These are phyloP conservation scores for Tetrapedia diversipes DNA, from an alignment of 2,888 invertebrate species.

Conservation along the genomic window DNA sequence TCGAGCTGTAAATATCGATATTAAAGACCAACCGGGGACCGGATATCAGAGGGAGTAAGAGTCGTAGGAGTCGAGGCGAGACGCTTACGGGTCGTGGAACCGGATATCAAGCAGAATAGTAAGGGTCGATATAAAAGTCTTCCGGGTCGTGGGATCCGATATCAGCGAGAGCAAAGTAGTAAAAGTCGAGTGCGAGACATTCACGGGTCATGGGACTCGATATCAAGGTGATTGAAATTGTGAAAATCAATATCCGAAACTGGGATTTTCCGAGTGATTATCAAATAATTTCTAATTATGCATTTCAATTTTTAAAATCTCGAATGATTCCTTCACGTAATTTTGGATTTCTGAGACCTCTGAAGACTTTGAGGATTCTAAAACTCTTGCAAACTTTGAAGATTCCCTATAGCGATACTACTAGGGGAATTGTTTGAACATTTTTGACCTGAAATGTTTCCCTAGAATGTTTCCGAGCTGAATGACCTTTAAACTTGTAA, in stretches of 20 bases:
- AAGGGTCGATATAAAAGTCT: neutral
- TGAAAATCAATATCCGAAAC: neutral
- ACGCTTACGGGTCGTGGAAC: neutral
- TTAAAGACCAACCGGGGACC: neutral
- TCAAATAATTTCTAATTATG: too few species aligned
- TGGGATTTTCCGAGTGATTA: neutral
- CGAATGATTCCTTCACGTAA: too few species aligned
- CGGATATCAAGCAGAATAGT: neutral
- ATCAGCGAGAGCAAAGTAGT: neutral
- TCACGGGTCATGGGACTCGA: neutral
- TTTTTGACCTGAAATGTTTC: too few species aligned
- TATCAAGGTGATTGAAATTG: neutral
- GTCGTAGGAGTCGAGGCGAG: neutral
- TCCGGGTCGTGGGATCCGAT: slow-evolving; percentile 4
- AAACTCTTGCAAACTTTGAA: too few species aligned
- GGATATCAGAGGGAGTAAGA: neutral
- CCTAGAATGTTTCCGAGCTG: too few species aligned
- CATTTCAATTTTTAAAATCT: too few species aligned
- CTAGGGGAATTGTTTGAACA: too few species aligned
- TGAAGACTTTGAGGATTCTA: too few species aligned
- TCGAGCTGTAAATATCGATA: neutral
- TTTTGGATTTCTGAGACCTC: too few species aligned
- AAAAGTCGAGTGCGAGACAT: neutral
- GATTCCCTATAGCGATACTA: too few species aligned
- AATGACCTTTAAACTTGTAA: too few species aligned